Percentiles rank a stretch among this genome's conserved stretches.
These are phyloP conservation scores for Toxonevra muliebris DNA, from an alignment of 2,888 invertebrate species.

Conservation along the genomic window DNA sequence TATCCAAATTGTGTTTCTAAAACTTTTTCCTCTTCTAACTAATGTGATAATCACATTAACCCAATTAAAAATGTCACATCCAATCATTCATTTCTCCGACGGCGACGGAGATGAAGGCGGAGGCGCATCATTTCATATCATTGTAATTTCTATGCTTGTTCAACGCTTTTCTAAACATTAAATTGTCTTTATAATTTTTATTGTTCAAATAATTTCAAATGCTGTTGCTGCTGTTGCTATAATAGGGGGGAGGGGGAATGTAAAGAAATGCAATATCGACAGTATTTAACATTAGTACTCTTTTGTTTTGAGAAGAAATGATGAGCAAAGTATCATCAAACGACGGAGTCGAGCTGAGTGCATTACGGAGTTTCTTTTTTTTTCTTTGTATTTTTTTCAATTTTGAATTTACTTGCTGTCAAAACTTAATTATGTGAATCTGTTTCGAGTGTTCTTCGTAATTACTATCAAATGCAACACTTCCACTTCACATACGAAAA, in stretches of 20 bases:
- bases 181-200: slow-evolving; percentile 24
- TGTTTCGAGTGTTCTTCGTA: neutral
- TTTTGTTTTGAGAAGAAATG: neutral
- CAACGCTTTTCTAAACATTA: neutral
- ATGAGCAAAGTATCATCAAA: neutral
- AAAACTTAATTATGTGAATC: slow-evolving; percentile 34
- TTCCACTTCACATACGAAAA: no score
- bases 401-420: slow-evolving; percentile 22
- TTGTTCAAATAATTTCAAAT: slow-evolving; percentile 14
- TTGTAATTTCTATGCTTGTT: neutral
- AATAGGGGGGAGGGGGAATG: slow-evolving; percentile 11
- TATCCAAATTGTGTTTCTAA: neutral
- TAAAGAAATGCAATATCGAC: neutral
- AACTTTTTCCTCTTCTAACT: neutral
- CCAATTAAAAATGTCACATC: slow-evolving; percentile 20
- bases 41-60: slow-evolving; percentile 22
- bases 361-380: slow-evolving; percentile 10
- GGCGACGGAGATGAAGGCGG: neutral
- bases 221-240: neutral
- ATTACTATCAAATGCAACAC: no score
- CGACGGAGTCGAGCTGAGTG: neutral
- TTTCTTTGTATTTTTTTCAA: no score
- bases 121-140: neutral
- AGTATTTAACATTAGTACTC: no score
- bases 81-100: neutral